Conservation (phyloP, 2,888 invertebrate genomes). For the Exocentrus adspersus region DNA sequence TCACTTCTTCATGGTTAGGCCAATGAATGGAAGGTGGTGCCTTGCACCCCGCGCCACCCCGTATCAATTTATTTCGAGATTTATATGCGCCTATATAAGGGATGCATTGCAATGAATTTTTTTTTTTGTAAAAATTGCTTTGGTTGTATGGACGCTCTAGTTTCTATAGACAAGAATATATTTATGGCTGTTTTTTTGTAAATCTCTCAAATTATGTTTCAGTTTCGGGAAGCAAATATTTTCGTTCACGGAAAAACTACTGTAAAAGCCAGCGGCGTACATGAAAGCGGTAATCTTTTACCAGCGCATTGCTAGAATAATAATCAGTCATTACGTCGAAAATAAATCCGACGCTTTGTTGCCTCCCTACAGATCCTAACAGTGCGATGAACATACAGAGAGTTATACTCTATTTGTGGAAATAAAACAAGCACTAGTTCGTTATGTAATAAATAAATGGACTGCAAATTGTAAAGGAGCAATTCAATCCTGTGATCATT, state of each 20-base stretch:
- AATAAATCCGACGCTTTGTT: not conserved
- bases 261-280: not conserved
- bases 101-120: no score
- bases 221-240: not conserved
- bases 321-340: not conserved
- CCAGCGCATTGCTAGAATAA: not conserved
- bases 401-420: no score
- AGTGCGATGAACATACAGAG: no score
- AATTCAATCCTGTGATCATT: not conserved
- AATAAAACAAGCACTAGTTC: no score
- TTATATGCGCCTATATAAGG: no score
- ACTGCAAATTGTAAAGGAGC: no score
- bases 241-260: not conserved
- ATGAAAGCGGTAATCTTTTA: not conserved
- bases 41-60: conserved; percentile 5
- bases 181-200: no score
- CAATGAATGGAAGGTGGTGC: conserved; percentile 38
- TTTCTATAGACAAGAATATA: no score
- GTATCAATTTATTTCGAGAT: not conserved
- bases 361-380: not conserved
- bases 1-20: conserved; percentile 40
- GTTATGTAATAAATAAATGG: no score
- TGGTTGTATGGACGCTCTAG: no score
- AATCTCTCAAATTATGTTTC: not conserved
- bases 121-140: no score